phyloP scores from a whole-genome alignment of 2,888 invertebrate species.

The Carabus problematicus region DNA sequence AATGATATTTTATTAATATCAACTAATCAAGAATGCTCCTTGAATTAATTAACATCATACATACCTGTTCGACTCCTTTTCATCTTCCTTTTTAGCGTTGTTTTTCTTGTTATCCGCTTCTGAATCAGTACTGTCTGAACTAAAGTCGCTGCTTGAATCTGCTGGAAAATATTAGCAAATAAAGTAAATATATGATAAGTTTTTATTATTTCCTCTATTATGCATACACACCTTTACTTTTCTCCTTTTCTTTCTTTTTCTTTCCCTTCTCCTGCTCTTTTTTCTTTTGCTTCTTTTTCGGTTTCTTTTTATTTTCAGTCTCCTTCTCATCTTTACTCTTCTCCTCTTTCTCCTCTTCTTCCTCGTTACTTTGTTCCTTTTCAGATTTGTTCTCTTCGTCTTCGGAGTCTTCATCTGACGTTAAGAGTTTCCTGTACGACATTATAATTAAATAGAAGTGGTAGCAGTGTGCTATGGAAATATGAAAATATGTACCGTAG shows the following conservation, averaged over 20 bases:
- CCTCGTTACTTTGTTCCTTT: conserved; percentile 71
- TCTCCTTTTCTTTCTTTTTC: conserved; percentile 66
- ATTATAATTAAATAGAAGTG: neutral
- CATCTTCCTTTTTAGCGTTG: conserved; percentile 54
- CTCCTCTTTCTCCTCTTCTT: conserved; percentile 76
- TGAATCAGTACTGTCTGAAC: conserved; percentile 75
- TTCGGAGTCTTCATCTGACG: conserved; percentile 87
- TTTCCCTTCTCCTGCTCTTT: conserved; percentile 64
- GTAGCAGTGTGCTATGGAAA: neutral
- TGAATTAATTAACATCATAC: neutral
- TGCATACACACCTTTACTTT: conserved; percentile 55
- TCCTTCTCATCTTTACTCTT: conserved; percentile 66
- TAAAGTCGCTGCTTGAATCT: conserved; percentile 75
- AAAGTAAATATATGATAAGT: conserved; percentile 44
- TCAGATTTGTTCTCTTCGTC: conserved; percentile 82
- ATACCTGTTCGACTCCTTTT: conserved; percentile 57
- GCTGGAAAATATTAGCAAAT: conserved; percentile 47
- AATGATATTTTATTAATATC: neutral
- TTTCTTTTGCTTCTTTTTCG: conserved; percentile 67
- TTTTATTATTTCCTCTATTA: conserved; percentile 49
- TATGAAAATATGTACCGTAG: conserved; percentile 58
- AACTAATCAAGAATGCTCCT: neutral
- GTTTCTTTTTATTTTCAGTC: conserved; percentile 67
- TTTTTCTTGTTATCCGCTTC: conserved; percentile 69
- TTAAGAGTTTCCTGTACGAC: conserved; percentile 78